These are phyloP conservation scores for Eustalomyia histrio DNA, from an alignment of 2,888 invertebrate species.

Conservation along the genomic window DNA sequence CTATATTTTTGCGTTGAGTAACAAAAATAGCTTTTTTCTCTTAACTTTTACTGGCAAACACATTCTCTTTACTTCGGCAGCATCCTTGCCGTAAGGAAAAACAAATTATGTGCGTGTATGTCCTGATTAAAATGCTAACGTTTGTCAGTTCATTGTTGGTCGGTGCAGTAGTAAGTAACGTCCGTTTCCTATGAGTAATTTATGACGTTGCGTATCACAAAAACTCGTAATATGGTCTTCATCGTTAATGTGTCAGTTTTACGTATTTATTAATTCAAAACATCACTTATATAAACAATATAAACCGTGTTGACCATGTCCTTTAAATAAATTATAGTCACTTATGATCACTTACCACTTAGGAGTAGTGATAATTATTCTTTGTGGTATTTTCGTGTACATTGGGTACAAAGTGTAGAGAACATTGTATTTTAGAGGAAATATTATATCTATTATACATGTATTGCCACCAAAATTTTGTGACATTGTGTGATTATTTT, in stretches of 20 bases:
- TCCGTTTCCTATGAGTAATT: conserved; percentile 54
- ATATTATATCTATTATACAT: not conserved
- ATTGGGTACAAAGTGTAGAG: not conserved
- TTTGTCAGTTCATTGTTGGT: conserved; percentile 69
- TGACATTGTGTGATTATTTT: not conserved
- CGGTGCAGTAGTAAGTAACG: conserved; percentile 69
- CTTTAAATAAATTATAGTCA: conserved; percentile 45
- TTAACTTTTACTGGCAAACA: conserved; percentile 10
- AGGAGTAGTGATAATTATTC: not conserved
- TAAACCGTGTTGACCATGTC: conserved; percentile 32
- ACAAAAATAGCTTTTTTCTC: conserved; percentile 52
- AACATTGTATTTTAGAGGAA: not conserved
- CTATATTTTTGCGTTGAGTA: conserved; percentile 8
- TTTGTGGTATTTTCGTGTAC: not conserved
- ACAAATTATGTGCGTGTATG: conserved; percentile 62
- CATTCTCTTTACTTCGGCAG: conserved; percentile 65
- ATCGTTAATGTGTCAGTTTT: conserved; percentile 36
- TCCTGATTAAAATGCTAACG: conserved; percentile 61
- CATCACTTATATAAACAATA: not conserved
- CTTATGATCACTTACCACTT: conserved; percentile 11
- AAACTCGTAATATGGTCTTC: conserved; percentile 52
- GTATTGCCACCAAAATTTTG: not conserved
- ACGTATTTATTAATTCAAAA: conserved; percentile 3
- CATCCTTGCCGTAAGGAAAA: conserved; percentile 61
- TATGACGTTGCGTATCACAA: conserved; percentile 35